Evolutionary conservation across 1,140 invertebrate species (phyloP).

Genomic region (Lerema accius): DNA sequence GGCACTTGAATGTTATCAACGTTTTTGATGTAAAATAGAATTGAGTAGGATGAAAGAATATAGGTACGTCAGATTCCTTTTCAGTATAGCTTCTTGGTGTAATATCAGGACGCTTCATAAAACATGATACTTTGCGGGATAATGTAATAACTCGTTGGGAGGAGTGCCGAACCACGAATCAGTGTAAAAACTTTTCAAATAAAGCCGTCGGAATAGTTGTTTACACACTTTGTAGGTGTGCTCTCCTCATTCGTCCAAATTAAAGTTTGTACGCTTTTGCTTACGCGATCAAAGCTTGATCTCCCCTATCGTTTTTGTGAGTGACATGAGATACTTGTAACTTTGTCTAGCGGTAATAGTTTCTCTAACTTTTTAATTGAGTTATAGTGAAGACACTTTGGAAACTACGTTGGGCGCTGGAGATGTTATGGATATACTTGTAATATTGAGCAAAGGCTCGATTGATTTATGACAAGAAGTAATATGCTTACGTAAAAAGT

Average conservation of each 20-base stretch:
- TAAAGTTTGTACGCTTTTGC: slow-evolving; percentile 10
- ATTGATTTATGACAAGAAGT: too few relatives aligned
- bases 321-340: background rate
- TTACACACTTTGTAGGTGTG: slow-evolving; percentile 18
- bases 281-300: background rate
- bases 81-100: slow-evolving; percentile 1
- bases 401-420: too few relatives aligned
- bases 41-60: background rate
- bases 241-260: slow-evolving; percentile 18
- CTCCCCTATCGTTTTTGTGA: background rate
- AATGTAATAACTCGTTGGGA: slow-evolving; percentile 16
- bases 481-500: too few relatives aligned
- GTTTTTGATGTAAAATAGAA: background rate
- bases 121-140: slow-evolving; percentile 12
- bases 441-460: too few relatives aligned
- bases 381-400: background rate
- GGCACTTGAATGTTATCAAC: background rate
- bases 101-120: slow-evolving; percentile 17
- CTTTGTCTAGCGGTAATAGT: background rate
- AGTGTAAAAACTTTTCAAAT: slow-evolving; percentile 29
- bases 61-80: background rate
- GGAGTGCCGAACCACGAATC: slow-evolving; percentile 18
- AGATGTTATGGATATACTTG: too few relatives aligned
- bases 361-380: background rate
- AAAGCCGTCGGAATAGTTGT: slow-evolving; percentile 8